Conservation (phyloP, 2,113 vertebrate genomes). For the Rutilus rutilus region DNA sequence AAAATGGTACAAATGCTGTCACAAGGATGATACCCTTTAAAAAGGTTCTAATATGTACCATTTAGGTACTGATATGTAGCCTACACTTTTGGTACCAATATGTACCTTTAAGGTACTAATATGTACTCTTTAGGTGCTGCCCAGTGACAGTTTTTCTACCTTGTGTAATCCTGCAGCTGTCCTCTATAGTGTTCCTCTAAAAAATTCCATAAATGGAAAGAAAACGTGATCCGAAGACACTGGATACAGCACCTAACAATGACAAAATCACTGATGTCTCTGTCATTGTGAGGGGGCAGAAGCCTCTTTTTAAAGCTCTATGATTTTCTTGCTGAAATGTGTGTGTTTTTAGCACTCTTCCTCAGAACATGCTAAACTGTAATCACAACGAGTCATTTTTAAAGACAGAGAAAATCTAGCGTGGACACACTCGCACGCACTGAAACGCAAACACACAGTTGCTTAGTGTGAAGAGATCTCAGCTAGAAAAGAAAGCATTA, state of each 20-base stretch:
- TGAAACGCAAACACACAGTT: slow-evolving; percentile 25
- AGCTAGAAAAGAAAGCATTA: slow-evolving; percentile 40
- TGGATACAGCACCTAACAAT: slow-evolving; percentile 47
- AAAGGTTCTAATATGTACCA: no score
- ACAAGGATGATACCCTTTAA: no score
- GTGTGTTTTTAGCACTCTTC: slow-evolving; percentile 44
- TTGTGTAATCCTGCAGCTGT: slow-evolving; percentile 12
- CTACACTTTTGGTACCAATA: no score
- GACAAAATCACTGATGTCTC: slow-evolving; percentile 34
- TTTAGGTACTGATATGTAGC: no score
- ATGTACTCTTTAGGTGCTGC: no score
- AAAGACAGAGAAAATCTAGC: slow-evolving; percentile 35
- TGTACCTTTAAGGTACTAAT: no score
- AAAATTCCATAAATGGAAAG: slow-evolving; percentile 44
- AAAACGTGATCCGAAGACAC: slow-evolving; percentile 15
- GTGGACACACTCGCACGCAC: slow-evolving; percentile 4
- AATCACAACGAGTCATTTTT: slow-evolving; percentile 56
- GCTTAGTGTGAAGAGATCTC: slow-evolving; percentile 42
- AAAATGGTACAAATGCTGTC: no score
- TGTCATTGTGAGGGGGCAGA: slow-evolving; percentile 45
- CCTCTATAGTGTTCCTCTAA: slow-evolving; percentile 15
- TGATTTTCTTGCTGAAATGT: slow-evolving; percentile 56
- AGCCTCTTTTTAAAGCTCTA: slow-evolving; percentile 32
- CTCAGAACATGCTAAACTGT: slow-evolving; percentile 56
- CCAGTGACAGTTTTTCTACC: no score